Evolutionary conservation across 2,797 vertebrate genomes (phyloP), one percentile per base, ranked within the genome.

Genomic region (Knipowitschia caucasica): DNA sequence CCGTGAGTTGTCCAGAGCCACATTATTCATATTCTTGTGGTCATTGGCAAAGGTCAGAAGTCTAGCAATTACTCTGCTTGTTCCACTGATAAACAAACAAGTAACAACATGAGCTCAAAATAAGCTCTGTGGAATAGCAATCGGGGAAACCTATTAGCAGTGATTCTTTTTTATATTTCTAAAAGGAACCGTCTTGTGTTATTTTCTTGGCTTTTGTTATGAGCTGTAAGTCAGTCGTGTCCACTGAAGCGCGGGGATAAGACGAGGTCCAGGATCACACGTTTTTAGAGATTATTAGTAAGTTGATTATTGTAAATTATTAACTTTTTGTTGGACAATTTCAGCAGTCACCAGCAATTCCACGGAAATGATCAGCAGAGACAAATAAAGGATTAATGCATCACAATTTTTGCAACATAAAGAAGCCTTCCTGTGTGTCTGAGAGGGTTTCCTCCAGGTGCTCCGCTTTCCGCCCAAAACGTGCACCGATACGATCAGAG

Each of bases 1-100:
- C 62, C 27, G 79, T 81, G 75, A 80, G 62, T 62, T 76, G 78
- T 78, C 68, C 76, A 67, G 62, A 71, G 66, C 73, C 73, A 77
- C 73, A 61, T 61, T 72, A 80, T 74, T 69, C 61, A 36, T 9
- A 63, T 31, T 43, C 67, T 59, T 1, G 8, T 67, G 78, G 79
- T 80, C 75, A 72, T 69, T 53, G 45, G 62, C 26, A 17, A 73
- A 71, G 69, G 81, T 53, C 67, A 83, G 70, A 76, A 78, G 70
- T 80, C 75, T 65, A 56, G 66, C 79, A 78, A 85, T 86, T 83
- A 54, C 44, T 7, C 17, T 21, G 30, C 64, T 75, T 64, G 59
- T 77, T 83, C 63, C 43, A 81, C 65, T 74, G 73, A 76, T 59
- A 35, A 62, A 73, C 64, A 73, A 75, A 69, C 69, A 76, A 63